Evolutionary conservation across 2,888 invertebrate species (phyloP), one percentile per base, ranked within the genome.

Genomic region (Drosophila colorata): DNA sequence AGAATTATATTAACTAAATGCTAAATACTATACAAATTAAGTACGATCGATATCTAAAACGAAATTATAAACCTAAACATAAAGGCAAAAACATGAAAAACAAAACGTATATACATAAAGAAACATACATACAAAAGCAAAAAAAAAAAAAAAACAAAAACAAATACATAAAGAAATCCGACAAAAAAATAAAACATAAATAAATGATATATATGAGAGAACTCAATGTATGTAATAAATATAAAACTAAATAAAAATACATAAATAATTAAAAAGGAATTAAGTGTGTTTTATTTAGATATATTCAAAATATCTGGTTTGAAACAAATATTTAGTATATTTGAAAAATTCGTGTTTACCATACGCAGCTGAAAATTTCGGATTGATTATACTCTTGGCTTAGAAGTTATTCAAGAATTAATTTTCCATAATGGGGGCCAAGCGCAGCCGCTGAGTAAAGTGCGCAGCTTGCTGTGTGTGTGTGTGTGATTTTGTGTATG

Each of bases 221-320:
- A 88, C 80, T 90, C 87, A 88, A 88, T 88, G 86, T 89, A 90
- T 90, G 90, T 88, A 90, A 85, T 89, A 87, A 89, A 77, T 80
- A 84, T 81, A 74, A 83, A 87, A 80, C 82, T 79, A 78, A 87
- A 85, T 80, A 87, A 87, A 77, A 77, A 74, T 80, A 80, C 77
- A 87, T 85, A 89, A 83, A 85, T 86, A 86, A 85, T 82, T 76
- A 61, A 76, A 76, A 71, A 33, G 8, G 20, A 52, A 31, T 2
- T 1, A 14, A 9, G 2, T 28, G 5, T 8, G 1, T 55, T 70
- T 57, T 31, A 41, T 13, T 20, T 3, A 20, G 20, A 20, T 20
- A 20, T 20, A 20, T 20, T 20, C 3, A 2, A 20, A 20, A 20
- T 20, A 4, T 20, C 2, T 20, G 3, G 20, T 4, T 4, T 20